These are phyloP conservation scores for Spongia lamella DNA, from an alignment of 37 sponge, comb jelly and placozoan species.

Conservation along the genomic window DNA sequence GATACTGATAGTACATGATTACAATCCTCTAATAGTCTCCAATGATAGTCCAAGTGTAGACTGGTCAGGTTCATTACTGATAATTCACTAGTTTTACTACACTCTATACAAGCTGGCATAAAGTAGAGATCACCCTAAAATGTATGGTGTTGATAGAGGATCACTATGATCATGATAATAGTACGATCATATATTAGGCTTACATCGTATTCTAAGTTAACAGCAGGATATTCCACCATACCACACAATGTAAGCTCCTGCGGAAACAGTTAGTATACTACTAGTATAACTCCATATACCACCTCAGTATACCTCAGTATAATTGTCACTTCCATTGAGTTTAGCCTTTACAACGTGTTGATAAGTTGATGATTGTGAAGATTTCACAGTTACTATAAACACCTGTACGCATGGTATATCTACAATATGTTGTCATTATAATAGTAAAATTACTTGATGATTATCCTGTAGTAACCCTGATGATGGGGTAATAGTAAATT, in stretches of 20 bases:
- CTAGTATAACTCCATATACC: background rate
- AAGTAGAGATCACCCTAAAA: slow-evolving; percentile 69
- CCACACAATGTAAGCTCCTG: slow-evolving; percentile 62
- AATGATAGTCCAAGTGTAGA: slow-evolving; percentile 16
- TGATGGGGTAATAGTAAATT: slow-evolving; percentile 57
- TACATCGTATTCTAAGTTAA: slow-evolving; percentile 74
- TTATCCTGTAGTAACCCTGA: slow-evolving; percentile 42
- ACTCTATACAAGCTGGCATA: slow-evolving; percentile 59
- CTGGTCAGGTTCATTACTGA: too few species aligned
- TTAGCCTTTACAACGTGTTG: slow-evolving; percentile 9
- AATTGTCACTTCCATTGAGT: slow-evolving; percentile 16
- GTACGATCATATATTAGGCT: background rate
- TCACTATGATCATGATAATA: background rate
- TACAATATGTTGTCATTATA: background rate
- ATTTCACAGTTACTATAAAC: too few species aligned
- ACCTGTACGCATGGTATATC: background rate
- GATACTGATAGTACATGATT: slow-evolving; percentile 26
- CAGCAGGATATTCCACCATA: slow-evolving; percentile 50
- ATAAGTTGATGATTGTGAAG: background rate
- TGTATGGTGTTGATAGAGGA: background rate
- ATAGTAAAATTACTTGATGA: slow-evolving; percentile 16
- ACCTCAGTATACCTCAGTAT: slow-evolving; percentile 9
- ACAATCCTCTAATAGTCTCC: slow-evolving; percentile 4
- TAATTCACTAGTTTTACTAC: too few species aligned
- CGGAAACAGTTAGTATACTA: background rate